Evolutionary conservation across 2,888 invertebrate genomes (phyloP).

Genomic region (Hydrotaea cyrtoneurina): DNA sequence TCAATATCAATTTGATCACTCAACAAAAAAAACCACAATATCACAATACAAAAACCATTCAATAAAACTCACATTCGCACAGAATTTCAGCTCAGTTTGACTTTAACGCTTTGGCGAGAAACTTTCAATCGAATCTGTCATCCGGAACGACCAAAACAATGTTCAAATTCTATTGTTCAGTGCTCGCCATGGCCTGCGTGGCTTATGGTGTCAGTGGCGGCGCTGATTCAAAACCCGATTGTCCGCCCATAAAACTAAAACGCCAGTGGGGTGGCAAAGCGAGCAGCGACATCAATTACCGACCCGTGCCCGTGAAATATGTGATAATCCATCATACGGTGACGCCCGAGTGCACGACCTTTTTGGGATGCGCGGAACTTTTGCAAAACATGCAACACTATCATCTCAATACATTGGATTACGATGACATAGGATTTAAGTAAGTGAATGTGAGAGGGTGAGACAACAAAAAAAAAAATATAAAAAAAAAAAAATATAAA

Average conservation of each 20-base stretch:
- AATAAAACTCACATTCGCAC: conserved; percentile 25
- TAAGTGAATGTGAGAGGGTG: conserved; percentile 71
- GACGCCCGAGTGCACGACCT: conserved; percentile 81
- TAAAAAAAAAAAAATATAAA: too few relatives aligned
- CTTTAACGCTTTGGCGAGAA: background rate
- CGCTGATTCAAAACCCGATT: conserved; percentile 70
- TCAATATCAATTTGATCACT: too few relatives aligned
- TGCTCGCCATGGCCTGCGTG: background rate
- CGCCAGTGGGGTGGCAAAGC: conserved; percentile 84
- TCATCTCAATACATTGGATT: conserved; percentile 82
- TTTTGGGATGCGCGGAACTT: conserved; percentile 80
- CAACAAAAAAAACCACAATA: too few relatives aligned
- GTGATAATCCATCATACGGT: conserved; percentile 84
- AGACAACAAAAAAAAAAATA: background rate
- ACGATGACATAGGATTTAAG: conserved; percentile 83
- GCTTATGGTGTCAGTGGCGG: background rate
- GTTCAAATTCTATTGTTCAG: conserved; percentile 1
- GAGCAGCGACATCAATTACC: conserved; percentile 82
- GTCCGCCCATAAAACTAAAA: conserved; percentile 83
- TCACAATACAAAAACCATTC: too few relatives aligned
- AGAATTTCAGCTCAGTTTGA: conserved; percentile 1
- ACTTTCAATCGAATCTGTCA: background rate
- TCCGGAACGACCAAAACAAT: conserved; percentile 39
- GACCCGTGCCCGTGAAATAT: conserved; percentile 82
- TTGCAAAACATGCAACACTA: conserved; percentile 82